Conservation (phyloP, 2,797 vertebrate species). For the Catamblyrhynchus diadema region DNA sequence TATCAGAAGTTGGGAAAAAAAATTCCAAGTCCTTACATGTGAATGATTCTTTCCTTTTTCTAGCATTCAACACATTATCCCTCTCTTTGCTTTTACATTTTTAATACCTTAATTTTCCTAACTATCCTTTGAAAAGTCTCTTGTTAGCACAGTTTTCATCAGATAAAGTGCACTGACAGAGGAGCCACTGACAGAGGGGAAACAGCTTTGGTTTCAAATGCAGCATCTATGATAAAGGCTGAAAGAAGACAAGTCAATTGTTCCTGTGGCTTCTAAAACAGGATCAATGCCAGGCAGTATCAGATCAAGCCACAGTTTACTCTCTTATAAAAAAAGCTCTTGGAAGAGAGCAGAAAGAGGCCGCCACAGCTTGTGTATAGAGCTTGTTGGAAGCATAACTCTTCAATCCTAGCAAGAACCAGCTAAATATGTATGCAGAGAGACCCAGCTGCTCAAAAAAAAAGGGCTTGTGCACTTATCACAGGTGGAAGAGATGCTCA, state of each 20-base stretch:
- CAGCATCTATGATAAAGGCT: neutral
- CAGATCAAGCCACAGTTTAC: neutral
- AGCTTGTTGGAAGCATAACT: neutral
- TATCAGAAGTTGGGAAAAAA: neutral
- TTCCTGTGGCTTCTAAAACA: neutral
- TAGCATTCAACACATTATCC: neutral
- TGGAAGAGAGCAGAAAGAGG: neutral
- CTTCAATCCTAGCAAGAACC: neutral
- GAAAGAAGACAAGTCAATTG: neutral
- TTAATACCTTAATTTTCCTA: neutral
- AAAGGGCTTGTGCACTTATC: neutral
- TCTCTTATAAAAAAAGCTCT: neutral
- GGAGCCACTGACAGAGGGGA: neutral
- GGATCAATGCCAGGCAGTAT: neutral
- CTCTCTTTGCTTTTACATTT: neutral
- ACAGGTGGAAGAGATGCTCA: neutral
- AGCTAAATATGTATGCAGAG: neutral
- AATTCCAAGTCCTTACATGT: neutral
- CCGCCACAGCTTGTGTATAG: neutral
- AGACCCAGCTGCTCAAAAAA: neutral
- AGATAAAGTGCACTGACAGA: neutral
- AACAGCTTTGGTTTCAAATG: neutral
- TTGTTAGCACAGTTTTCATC: neutral
- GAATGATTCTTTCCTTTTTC: neutral
- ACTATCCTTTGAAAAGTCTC: neutral